Evolutionary conservation across 2,888 invertebrate species (phyloP).

Genomic region (Drepanosiphum platanoidis): DNA sequence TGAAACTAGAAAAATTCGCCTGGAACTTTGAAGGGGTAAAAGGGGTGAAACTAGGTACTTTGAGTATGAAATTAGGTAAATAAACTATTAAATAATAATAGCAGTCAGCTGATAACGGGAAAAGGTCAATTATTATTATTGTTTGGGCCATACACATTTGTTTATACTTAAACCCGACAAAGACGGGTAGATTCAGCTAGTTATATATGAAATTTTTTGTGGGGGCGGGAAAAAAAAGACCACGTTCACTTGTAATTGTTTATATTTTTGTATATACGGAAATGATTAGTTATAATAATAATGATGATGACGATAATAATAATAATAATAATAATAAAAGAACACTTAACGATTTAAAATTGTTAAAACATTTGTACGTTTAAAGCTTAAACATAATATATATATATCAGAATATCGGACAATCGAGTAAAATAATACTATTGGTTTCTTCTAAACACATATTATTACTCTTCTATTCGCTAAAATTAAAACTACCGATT

Average conservation of each 20-base stretch:
- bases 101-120: no score
- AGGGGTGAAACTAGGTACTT: no score
- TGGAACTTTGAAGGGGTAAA: no score
- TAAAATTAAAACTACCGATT: background rate
- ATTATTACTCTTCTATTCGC: background rate
- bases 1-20: no score
- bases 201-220: no score
- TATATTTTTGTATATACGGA: conserved; percentile 16
- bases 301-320: conserved; percentile 1
- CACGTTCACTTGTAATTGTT: background rate
- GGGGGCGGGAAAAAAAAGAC: background rate
- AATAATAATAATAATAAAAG: conserved; percentile 35
- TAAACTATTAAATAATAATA: no score
- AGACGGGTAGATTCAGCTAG: no score
- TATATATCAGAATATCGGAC: conserved; percentile 9
- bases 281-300: conserved; percentile 20
- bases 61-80: no score
- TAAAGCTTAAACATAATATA: background rate
- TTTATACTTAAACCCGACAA: no score
- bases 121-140: no score
- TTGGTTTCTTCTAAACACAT: background rate
- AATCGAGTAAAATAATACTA: background rate
- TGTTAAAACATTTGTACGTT: conserved; percentile 12
- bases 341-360: background rate
- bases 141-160: no score